These are phyloP conservation scores for Onychostoma macrolepis DNA, from an alignment of 2,113 vertebrate species.

Conservation along the genomic window DNA sequence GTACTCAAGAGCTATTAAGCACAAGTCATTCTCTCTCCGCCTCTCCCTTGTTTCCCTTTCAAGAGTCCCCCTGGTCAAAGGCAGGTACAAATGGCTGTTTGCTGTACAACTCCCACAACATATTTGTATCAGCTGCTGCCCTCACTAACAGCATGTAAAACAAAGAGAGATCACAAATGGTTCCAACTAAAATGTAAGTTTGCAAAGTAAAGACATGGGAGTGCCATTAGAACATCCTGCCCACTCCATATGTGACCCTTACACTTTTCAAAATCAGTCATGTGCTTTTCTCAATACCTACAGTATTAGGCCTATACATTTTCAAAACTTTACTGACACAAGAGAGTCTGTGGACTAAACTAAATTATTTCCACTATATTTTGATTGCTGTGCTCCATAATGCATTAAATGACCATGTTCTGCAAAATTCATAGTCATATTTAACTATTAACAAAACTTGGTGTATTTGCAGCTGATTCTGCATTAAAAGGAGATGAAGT, in stretches of 20 bases:
- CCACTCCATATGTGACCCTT: background rate
- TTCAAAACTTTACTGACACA: background rate
- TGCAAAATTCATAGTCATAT: too few relatives aligned
- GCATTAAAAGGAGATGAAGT: too few relatives aligned
- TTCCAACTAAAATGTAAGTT: constrained; percentile 72
- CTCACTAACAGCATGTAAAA: constrained; percentile 86
- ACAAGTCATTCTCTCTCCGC: constrained; percentile 54
- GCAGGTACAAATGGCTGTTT: constrained; percentile 93
- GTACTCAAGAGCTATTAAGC: constrained; percentile 90
- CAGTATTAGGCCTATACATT: background rate
- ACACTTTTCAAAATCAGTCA: background rate
- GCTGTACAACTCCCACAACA: constrained; percentile 87
- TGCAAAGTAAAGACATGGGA: constrained; percentile 77
- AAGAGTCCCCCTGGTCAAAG: constrained; percentile 50
- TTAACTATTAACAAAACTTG: too few relatives aligned
- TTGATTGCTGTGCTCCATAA: background rate
- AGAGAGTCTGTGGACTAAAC: background rate
- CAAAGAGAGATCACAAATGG: constrained; percentile 82
- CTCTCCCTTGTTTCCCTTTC: constrained; percentile 38
- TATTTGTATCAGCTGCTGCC: constrained; percentile 76
- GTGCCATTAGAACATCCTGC: constrained; percentile 72
- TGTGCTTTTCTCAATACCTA: background rate
- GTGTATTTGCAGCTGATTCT: too few relatives aligned
- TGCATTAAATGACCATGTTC: background rate
- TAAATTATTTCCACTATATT: background rate